Percentiles rank a stretch among this genome's conserved stretches.
Conservation (phyloP, 35 echinoderm and acorn worm species). For the Chiridota heheva region DNA sequence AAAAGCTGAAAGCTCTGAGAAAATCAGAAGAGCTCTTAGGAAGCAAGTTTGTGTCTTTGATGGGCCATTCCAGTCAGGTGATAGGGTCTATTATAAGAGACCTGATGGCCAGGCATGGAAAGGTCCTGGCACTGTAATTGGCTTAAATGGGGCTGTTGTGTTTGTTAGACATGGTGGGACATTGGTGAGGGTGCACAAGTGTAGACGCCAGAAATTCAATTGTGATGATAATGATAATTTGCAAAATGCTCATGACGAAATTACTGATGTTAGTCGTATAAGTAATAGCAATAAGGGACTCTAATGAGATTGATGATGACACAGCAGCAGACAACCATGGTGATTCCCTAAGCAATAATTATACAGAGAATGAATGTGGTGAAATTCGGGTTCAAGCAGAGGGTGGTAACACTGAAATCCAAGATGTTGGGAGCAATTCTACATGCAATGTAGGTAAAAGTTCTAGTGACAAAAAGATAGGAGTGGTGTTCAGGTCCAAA, state of each 20-base stretch:
- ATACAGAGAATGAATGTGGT: conserved; percentile 1
- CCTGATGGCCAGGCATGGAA: neutral
- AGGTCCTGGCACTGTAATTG: conserved; percentile 13
- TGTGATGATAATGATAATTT: neutral
- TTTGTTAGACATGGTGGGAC: conserved; percentile 34
- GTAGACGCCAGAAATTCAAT: neutral
- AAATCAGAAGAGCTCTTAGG: conserved; percentile 27
- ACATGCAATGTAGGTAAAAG: neutral
- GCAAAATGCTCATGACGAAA: neutral
- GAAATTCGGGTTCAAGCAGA: neutral
- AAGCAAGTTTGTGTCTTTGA: conserved; percentile 13
- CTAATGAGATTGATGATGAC: neutral
- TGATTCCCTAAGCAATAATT: neutral
- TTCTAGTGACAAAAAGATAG: too few species aligned
- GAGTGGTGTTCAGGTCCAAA: neutral
- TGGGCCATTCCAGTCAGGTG: conserved; percentile 26
- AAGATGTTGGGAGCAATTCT: neutral
- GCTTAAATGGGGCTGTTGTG: neutral
- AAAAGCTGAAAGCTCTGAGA: conserved; percentile 34
- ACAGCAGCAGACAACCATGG: neutral
- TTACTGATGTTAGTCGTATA: neutral
- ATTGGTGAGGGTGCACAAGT: conserved; percentile 7
- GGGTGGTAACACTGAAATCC: neutral
- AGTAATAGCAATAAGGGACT: neutral
- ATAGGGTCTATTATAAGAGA: conserved; percentile 38